Conservation (phyloP, 2,888 invertebrate species). For the Tyria jacobaeae region DNA sequence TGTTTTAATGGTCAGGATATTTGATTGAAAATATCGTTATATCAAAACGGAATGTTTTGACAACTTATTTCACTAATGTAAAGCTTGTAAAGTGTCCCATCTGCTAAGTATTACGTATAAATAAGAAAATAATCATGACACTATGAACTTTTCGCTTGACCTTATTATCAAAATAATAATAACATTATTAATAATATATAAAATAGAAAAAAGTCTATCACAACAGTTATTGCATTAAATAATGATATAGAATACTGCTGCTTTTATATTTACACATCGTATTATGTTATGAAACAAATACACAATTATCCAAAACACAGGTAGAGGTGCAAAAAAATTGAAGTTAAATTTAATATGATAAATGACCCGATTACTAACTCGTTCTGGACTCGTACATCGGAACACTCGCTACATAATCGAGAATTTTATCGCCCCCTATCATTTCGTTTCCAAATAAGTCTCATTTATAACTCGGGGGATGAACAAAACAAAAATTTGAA, state of each 20-base stretch:
- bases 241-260: neutral
- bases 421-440: conserved; percentile 82
- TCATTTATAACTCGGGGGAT: conserved; percentile 85
- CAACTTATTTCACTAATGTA: no score
- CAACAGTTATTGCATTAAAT: neutral
- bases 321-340: conserved; percentile 36
- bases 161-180: neutral
- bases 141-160: no score
- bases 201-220: neutral
- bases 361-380: conserved; percentile 53
- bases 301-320: conserved; percentile 32
- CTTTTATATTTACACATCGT: conserved; percentile 10
- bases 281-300: conserved; percentile 23
- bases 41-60: neutral
- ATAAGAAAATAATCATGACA: no score
- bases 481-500: conserved; percentile 86
- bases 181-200: neutral
- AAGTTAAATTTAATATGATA: conserved; percentile 46
- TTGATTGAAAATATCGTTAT: neutral
- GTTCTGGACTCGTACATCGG: conserved; percentile 57
- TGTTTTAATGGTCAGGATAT: neutral
- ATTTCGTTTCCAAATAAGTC: conserved; percentile 84
- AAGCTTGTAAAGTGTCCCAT: neutral
- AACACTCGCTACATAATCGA: conserved; percentile 71
- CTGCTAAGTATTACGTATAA: no score